Conservation (phyloP, 2,797 vertebrate genomes). For the Hybognathus amarus region DNA sequence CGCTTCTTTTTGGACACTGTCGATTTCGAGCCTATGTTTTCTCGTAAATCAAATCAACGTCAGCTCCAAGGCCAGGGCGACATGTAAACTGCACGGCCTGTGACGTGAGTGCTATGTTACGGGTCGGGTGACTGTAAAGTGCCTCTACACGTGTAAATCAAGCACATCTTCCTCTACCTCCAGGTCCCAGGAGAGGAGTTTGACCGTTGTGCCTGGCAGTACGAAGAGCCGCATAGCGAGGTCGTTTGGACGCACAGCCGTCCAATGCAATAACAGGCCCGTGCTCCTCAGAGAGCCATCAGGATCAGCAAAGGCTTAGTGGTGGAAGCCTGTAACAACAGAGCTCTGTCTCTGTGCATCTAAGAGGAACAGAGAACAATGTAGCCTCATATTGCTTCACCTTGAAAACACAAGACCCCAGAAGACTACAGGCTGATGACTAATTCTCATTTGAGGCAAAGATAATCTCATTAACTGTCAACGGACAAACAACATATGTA, state of each 20-base stretch:
- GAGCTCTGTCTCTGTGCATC: conserved; percentile 70
- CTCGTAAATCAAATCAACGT: conserved; percentile 21
- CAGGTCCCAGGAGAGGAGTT: conserved; percentile 72
- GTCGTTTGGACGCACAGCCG: conserved; percentile 69
- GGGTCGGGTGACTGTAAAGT: conserved; percentile 73
- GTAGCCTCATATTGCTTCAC: conserved; percentile 60
- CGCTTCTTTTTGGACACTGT: background rate
- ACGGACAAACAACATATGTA: conserved; percentile 34
- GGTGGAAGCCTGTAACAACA: conserved; percentile 69
- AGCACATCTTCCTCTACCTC: conserved; percentile 73
- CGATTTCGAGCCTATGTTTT: background rate
- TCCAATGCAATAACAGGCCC: conserved; percentile 75
- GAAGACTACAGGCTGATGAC: conserved; percentile 73
- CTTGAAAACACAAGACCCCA: conserved; percentile 69
- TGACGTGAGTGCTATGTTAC: conserved; percentile 64
- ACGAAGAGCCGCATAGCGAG: conserved; percentile 68
- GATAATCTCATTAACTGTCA: conserved; percentile 17
- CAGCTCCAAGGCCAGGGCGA: conserved; percentile 61
- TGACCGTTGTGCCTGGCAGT: conserved; percentile 74
- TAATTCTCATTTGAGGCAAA: conserved; percentile 68
- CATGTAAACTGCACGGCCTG: conserved; percentile 43
- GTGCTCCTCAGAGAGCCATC: conserved; percentile 73
- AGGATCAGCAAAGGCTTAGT: conserved; percentile 80
- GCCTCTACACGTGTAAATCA: conserved; percentile 78
- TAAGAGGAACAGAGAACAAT: conserved; percentile 66